phyloP scores from a whole-genome alignment of 1,140 invertebrate species.

The Listronotus bonariensis region DNA sequence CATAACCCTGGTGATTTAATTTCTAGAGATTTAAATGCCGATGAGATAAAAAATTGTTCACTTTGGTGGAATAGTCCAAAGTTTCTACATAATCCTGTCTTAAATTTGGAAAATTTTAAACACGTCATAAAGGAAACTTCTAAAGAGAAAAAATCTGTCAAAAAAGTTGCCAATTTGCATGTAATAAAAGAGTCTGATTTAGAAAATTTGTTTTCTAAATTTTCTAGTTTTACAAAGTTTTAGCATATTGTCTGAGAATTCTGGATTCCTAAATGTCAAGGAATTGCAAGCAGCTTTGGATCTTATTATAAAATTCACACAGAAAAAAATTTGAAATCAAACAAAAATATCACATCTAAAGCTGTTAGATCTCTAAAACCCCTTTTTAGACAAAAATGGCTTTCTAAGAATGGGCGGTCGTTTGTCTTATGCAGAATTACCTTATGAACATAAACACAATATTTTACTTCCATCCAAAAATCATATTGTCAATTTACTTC shows the following conservation, averaged over 20 bases:
- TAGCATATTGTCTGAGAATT: too few relatives aligned
- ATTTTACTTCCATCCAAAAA: conserved; percentile 28
- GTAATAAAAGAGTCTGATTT: too few relatives aligned
- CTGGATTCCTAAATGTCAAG: too few relatives aligned
- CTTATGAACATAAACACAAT: conserved; percentile 32
- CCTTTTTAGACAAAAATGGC: conserved; percentile 37
- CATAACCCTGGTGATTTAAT: conserved; percentile 57
- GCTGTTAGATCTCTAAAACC: conserved; percentile 4
- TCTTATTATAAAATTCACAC: too few relatives aligned
- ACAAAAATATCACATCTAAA: conserved; percentile 14
- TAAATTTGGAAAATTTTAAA: too few relatives aligned
- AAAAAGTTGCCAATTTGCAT: too few relatives aligned
- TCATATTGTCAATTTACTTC: conserved; percentile 15
- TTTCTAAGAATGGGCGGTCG: conserved; percentile 45
- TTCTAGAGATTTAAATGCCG: conserved; percentile 50
- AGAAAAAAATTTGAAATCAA: neutral
- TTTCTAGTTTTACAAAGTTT: too few relatives aligned
- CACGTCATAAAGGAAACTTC: too few relatives aligned
- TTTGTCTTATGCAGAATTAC: conserved; percentile 36
- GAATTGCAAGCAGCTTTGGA: too few relatives aligned
- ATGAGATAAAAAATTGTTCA: conserved; percentile 25
- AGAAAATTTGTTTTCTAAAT: too few relatives aligned
- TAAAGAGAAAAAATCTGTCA: too few relatives aligned
- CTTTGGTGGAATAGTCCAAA: conserved; percentile 48
- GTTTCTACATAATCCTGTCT: conserved; percentile 23